Percentiles rank a stretch among this genome's conserved stretches.
These are phyloP conservation scores for Aspidiotus rigidus DNA, from an alignment of 2,888 invertebrate genomes.

Conservation along the genomic window DNA sequence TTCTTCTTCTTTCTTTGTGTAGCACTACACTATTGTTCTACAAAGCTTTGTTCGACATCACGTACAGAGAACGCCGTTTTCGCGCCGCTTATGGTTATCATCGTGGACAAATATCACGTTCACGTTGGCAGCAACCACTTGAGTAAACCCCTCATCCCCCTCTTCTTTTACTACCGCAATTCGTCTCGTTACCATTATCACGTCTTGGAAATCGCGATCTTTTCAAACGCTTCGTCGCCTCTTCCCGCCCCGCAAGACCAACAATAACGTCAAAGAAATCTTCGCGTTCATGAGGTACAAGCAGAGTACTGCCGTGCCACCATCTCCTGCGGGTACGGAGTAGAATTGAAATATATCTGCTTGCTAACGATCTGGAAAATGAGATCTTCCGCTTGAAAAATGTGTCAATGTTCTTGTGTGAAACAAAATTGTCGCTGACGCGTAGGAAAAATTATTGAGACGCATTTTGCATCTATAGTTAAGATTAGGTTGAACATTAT, in stretches of 20 bases:
- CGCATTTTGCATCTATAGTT: no score
- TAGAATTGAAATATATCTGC: no score
- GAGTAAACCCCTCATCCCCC: conserved; percentile 13
- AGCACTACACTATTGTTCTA: conserved; percentile 25
- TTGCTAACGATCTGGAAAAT: no score
- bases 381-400: no score
- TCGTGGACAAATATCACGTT: conserved; percentile 32
- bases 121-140: conserved; percentile 31
- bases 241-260: conserved; percentile 1
- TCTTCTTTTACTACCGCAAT: neutral
- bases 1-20: neutral
- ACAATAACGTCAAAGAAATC: conserved; percentile 12
- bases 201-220: conserved; percentile 33
- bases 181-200: conserved; percentile 25
- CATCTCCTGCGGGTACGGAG: no score
- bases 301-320: no score
- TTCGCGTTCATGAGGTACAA: no score
- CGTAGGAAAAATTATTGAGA: no score
- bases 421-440: no score
- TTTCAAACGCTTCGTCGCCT: conserved; percentile 30
- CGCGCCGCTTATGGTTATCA: conserved; percentile 25
- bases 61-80: conserved; percentile 28
- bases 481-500: no score
- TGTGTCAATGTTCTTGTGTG: no score
- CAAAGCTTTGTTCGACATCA: conserved; percentile 31